Conservation (phyloP, 2,888 invertebrate species). For the Cartodere bifasciata region DNA sequence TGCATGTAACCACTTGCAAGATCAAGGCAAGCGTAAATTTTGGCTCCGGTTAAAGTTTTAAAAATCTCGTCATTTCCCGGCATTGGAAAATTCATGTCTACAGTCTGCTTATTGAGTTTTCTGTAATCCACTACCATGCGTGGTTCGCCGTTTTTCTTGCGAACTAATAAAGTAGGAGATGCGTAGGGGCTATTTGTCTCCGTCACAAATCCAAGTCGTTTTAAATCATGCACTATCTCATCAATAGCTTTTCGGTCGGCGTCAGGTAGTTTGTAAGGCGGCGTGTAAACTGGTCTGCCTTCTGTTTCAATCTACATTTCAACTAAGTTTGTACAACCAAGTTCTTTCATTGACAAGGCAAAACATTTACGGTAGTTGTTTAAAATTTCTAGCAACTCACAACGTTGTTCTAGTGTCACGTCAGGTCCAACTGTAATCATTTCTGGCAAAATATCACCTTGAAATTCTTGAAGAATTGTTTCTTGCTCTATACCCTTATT, state of each 20-base stretch:
- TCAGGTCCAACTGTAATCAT: too few relatives aligned
- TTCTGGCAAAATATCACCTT: too few relatives aligned
- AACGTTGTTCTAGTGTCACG: too few relatives aligned
- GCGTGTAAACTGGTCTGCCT: conserved; percentile 10
- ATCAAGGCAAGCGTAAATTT: conserved; percentile 9
- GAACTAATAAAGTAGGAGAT: conserved; percentile 15
- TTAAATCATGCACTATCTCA: conserved; percentile 12
- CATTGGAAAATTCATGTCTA: conserved; percentile 12
- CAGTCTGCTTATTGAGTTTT: conserved; percentile 14
- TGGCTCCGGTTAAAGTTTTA: conserved; percentile 6
- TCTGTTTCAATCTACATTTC: too few relatives aligned
- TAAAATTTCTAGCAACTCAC: too few relatives aligned
- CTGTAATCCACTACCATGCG: conserved; percentile 17
- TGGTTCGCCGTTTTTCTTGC: conserved; percentile 15
- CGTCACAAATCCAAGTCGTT: conserved; percentile 9
- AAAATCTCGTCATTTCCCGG: conserved; percentile 11
- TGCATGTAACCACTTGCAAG: conserved; percentile 12
- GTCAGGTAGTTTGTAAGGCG: conserved; percentile 9
- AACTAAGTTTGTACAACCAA: too few relatives aligned
- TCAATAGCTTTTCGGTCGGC: conserved; percentile 9
- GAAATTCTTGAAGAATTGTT: too few relatives aligned
- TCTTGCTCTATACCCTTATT: too few relatives aligned
- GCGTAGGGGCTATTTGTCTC: conserved; percentile 12
- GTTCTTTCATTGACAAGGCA: too few relatives aligned
- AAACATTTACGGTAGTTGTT: too few relatives aligned